These are phyloP conservation scores for Podargus strigoides DNA, from an alignment of 2,797 vertebrate species.

Conservation along the genomic window DNA sequence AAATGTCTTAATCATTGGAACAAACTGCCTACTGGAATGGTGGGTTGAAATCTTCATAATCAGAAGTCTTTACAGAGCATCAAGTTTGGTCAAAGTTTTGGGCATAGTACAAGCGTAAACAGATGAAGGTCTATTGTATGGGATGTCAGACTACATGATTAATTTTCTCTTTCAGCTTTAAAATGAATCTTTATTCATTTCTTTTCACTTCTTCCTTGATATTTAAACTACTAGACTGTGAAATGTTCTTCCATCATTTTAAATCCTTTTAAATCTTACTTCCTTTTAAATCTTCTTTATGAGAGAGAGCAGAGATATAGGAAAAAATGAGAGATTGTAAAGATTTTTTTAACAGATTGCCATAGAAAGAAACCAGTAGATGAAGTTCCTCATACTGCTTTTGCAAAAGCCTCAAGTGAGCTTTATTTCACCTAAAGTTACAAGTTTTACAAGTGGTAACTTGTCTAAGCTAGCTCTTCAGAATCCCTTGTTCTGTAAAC, in stretches of 20 bases:
- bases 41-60: not conserved
- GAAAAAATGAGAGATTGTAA: not conserved
- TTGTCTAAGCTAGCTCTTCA: not conserved
- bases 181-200: not conserved
- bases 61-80: not conserved
- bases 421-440: not conserved
- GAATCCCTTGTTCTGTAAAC: not conserved
- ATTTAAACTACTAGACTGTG: not conserved
- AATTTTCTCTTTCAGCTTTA: not conserved
- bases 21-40: not conserved
- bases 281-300: not conserved
- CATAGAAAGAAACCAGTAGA: not conserved
- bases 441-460: not conserved
- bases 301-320: not conserved
- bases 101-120: not conserved
- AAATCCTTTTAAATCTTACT: not conserved
- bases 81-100: not conserved
- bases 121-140: not conserved
- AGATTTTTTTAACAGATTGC: not conserved
- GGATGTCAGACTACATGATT: not conserved
- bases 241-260: not conserved
- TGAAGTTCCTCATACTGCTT: not conserved
- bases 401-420: not conserved
- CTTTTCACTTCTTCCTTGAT: not conserved
- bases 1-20: not conserved